Base-by-base conservation (phyloP, 2,888 invertebrate genomes). In the Limnephilus rhombicus region DNA sequence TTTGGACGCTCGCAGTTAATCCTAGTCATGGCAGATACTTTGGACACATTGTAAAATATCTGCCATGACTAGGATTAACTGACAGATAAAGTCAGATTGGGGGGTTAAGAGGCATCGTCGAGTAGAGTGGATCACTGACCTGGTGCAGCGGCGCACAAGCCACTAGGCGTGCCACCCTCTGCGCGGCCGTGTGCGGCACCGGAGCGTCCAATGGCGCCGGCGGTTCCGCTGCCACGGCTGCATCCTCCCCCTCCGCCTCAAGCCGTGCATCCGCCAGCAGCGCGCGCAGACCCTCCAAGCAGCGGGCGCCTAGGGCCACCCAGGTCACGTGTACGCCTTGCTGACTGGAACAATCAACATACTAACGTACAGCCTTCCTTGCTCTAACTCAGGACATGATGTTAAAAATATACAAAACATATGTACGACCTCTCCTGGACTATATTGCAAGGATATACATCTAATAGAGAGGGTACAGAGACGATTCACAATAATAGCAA, bases 281-380 rank as follows among this genome's bases (percentile, higher is more conserved):
- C 49, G 97, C 97, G 68, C 97, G 97, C 95, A 98, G 96, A 94
- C 99, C 96, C 49, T 97, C 97, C n/a, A 99, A 96, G 92, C 98
- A 98, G 94, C 98, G 98, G 41, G 98, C 98, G 24, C 99, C 98
- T 90, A 99, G 96, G 0, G 99, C 99, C 34, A 99, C 99, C 94
- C 98, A 98, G 18, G 99, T 96, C 3, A 98, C 98, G 90, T 98
- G 98, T 94, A 99, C 98, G 68, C 98, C 98, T 95, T 98, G 98
- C 95, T 98, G 98, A 95, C 97, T 97, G 94, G 92, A 94, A 94
- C 29, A 29, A 53, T 41, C 18, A 91, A 80, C 49, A 86, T n/a
- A 80, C 24, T 29, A 85, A 29, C 15, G 4, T 83, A 45, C 0
- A 24, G 34, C 45, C 41, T 80, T 11, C 34, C 18, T 13, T 37